Evolutionary conservation across 2,113 vertebrate genomes (phyloP), one percentile per base, ranked within the genome.

Genomic region (Rhea pennata): DNA sequence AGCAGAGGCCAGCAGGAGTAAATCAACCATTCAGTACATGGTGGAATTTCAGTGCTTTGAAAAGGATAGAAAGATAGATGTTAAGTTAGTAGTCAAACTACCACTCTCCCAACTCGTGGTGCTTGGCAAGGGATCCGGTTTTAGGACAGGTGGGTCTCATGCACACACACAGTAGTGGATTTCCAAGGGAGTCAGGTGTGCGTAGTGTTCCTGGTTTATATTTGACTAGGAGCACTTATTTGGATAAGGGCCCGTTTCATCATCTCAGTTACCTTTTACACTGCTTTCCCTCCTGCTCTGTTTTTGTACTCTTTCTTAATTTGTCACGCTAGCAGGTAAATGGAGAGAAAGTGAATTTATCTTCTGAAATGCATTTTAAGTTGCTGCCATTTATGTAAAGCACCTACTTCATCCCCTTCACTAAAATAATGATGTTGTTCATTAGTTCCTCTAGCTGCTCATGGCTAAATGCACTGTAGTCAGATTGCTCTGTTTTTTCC

Each of bases 241-340:
- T 95, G 95, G 92, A 87, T 87, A 61, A 96, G 83, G 85, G 91
- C 92, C 87, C 58, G 0, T 88, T 91, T 91, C 92, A 91, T 95
- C 96, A 95, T 92, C 93, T 96, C 81, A 87, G 94, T 95, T 97
- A 93, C 87, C 94, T 93, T 95, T 95, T 83, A 78, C 59, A 59
- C 82, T 83, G 91, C 89, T 90, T 96, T 95, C 50, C 51, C 89
- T 94, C 71, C 59, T 92, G 95, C 59, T 87, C 91, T 83, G 91
- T 88, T 96, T 96, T 96, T 86, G 87, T 85, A 23, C 23, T 80
- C 81, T 92, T 96, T 94, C 92, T 96, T 96, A 91, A 96, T 97
- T 93, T 96, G 96, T 97, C 93, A 92, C 44, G 48, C 96, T 93
- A 96, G 89, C 90, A 97, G 95, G 97, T 97, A 97, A 96, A 96